Evolutionary conservation across 2,113 vertebrate genomes (phyloP).

Genomic region (Pipa parva): DNA sequence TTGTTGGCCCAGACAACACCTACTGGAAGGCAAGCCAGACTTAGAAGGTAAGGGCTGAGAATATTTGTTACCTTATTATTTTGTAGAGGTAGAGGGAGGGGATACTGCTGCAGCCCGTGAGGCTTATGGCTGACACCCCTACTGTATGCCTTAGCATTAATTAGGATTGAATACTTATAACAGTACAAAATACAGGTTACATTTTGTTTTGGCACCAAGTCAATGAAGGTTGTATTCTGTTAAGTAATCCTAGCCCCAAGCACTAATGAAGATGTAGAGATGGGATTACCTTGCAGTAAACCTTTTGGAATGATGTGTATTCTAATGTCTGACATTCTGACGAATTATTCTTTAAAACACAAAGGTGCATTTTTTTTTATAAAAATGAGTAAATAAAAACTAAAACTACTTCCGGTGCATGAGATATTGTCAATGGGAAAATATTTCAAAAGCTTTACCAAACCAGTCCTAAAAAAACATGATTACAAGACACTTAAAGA

Average conservation of each 20-base stretch:
- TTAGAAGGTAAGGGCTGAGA: no score
- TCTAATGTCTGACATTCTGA: slow-evolving; percentile 37
- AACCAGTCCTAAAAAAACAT: slow-evolving; percentile 16
- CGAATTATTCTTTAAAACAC: slow-evolving; percentile 39
- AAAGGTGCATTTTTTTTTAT: slow-evolving; percentile 16
- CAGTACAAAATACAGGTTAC: slow-evolving; percentile 23
- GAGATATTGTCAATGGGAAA: slow-evolving; percentile 17
- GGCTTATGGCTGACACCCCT: background rate
- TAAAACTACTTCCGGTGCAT: slow-evolving; percentile 10
- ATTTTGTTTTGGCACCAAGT: slow-evolving; percentile 28
- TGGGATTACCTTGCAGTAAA: slow-evolving; percentile 38
- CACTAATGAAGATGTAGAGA: slow-evolving; percentile 40
- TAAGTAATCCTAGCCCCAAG: slow-evolving; percentile 38
- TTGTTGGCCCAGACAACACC: no score
- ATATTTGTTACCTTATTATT: no score
- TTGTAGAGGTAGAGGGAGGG: no score
- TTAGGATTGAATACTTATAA: slow-evolving; percentile 1
- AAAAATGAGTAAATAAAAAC: slow-evolving; percentile 18
- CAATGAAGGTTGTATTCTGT: slow-evolving; percentile 30
- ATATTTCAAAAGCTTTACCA: slow-evolving; percentile 17
- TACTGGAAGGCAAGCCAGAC: no score
- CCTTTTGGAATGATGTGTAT: slow-evolving; percentile 24
- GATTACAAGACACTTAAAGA: slow-evolving; percentile 7
- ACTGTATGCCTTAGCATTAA: slow-evolving; percentile 12
- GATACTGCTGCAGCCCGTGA: background rate